A percentile compares a stretch with the other conserved stretches of the same genome.
phyloP scores from a whole-genome alignment of 2,888 invertebrate species.

The Aromia moschata region DNA sequence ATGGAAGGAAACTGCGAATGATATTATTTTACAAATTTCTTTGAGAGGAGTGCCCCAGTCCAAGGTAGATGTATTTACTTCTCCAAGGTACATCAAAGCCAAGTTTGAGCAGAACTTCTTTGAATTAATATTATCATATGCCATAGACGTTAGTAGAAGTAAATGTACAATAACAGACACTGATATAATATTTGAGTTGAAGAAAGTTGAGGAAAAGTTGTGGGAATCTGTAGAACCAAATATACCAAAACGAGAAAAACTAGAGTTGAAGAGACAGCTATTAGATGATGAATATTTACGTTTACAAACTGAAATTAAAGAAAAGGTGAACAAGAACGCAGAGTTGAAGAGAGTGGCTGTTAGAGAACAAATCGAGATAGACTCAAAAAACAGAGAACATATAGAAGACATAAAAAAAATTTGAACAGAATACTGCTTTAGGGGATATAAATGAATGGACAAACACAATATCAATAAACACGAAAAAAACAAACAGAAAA shows the following conservation, averaged over 20 bases:
- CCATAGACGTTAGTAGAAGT: conserved; percentile 71
- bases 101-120: conserved; percentile 78
- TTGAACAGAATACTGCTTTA: conserved; percentile 72
- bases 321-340: conserved; percentile 65
- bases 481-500: conserved; percentile 31
- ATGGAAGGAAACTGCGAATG: conserved; percentile 74
- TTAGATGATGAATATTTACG: conserved; percentile 68
- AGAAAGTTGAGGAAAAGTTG: conserved; percentile 66
- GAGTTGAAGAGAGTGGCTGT: conserved; percentile 70
- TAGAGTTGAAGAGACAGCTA: conserved; percentile 67
- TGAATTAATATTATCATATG: conserved; percentile 74
- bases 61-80: conserved; percentile 76
- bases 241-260: conserved; percentile 68
- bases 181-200: conserved; percentile 72
- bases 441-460: conserved; percentile 68
- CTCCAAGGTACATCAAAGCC: conserved; percentile 76
- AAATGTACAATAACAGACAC: conserved; percentile 70
- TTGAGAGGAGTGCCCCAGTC: conserved; percentile 70
- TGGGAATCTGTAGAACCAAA: conserved; percentile 71
- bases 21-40: conserved; percentile 73
- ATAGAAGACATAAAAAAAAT: conserved; percentile 73
- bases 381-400: conserved; percentile 67
- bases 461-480: conserved; percentile 10
- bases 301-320: conserved; percentile 67
- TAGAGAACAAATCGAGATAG: conserved; percentile 69